These are phyloP conservation scores for Colletes gigas DNA, from an alignment of 1,140 invertebrate genomes.

Conservation along the genomic window DNA sequence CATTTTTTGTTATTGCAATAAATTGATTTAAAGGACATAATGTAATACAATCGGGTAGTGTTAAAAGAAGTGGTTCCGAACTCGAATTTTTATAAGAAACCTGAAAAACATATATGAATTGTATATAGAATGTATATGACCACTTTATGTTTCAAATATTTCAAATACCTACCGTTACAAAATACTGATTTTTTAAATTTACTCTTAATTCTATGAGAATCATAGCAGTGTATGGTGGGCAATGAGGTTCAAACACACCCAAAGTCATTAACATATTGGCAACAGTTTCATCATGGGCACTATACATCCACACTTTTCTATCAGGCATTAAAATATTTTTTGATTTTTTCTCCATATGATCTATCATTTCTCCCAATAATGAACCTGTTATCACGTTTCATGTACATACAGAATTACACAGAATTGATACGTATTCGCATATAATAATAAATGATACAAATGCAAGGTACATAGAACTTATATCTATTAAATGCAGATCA, in stretches of 20 bases:
- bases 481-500: not conserved
- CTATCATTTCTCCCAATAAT: conserved; percentile 85
- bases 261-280: conserved; percentile 88
- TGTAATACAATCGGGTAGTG: conserved; percentile 83
- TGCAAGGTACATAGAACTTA: not conserved
- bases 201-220: conserved; percentile 87
- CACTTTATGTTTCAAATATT: not conserved
- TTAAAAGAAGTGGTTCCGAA: conserved; percentile 80
- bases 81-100: conserved; percentile 85
- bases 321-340: conserved; percentile 76
- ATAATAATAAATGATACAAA: conserved; percentile 24
- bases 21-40: conserved; percentile 84
- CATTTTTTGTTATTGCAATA: conserved; percentile 79
- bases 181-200: conserved; percentile 72
- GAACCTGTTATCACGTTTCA: conserved; percentile 80
- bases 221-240: conserved; percentile 87
- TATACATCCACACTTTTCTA: conserved; percentile 88
- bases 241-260: conserved; percentile 87
- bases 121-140: not conserved
- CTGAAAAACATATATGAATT: conserved; percentile 71
- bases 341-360: conserved; percentile 82
- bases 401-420: too few relatives aligned
- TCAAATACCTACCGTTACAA: conserved; percentile 76
- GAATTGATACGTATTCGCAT: too few relatives aligned
- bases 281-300: conserved; percentile 92